These are phyloP conservation scores for Cerastoderma edule DNA, from an alignment of 2,888 invertebrate genomes.

Conservation along the genomic window DNA sequence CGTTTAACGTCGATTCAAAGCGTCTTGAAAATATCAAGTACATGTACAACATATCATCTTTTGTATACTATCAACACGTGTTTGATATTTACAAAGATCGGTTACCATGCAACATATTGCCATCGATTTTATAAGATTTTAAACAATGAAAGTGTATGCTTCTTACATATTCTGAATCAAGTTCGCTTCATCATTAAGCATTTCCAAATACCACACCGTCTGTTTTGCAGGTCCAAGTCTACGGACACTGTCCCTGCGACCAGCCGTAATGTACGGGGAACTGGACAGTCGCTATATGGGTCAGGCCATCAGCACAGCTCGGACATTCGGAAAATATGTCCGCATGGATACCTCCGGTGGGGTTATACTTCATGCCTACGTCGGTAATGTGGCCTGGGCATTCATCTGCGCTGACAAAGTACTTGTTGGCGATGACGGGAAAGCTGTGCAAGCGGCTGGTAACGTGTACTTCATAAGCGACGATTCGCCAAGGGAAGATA, in stretches of 20 bases:
- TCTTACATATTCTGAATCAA: not conserved
- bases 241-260: slow-evolving; percentile 86
- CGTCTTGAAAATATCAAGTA: too few species aligned
- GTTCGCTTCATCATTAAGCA: too few species aligned
- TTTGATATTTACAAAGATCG: not conserved
- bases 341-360: slow-evolving; percentile 85
- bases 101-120: not conserved
- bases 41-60: too few species aligned
- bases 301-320: slow-evolving; percentile 84
- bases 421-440: slow-evolving; percentile 83
- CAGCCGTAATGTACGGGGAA: slow-evolving; percentile 87
- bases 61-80: too few species aligned
- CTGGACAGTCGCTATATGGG: slow-evolving; percentile 86
- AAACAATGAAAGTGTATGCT: not conserved
- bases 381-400: slow-evolving; percentile 88
- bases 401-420: slow-evolving; percentile 87
- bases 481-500: slow-evolving; percentile 86
- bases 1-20: too few species aligned
- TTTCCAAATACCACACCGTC: too few species aligned
- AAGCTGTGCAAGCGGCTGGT: slow-evolving; percentile 82
- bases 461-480: slow-evolving; percentile 87
- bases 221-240: slow-evolving; percentile 76
- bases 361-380: slow-evolving; percentile 82
- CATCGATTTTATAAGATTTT: not conserved
- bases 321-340: slow-evolving; percentile 84